These are phyloP conservation scores for Aspidiotus destructor DNA, from an alignment of 2,888 invertebrate species.

Conservation along the genomic window DNA sequence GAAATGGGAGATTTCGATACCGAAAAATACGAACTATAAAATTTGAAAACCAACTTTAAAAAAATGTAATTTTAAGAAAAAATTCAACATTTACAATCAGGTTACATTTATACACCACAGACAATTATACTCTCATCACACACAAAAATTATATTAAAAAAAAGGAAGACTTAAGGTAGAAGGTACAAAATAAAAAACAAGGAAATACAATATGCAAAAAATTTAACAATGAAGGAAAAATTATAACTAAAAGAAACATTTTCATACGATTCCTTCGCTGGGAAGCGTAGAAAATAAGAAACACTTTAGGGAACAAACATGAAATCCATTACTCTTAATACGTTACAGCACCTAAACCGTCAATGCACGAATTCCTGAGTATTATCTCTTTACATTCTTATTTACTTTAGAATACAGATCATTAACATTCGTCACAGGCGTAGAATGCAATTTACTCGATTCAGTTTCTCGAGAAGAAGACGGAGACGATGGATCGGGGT, in stretches of 20 bases:
- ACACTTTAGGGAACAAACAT: too few relatives aligned
- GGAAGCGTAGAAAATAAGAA: too few relatives aligned
- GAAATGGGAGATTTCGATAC: too few relatives aligned
- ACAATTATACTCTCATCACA: constrained; percentile 2
- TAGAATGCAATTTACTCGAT: constrained; percentile 13
- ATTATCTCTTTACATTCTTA: constrained; percentile 24
- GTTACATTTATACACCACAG: neutral
- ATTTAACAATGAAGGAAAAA: neutral
- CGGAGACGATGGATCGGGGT: neutral
- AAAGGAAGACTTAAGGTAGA: neutral
- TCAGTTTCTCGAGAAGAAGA: neutral
- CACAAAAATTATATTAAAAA: neutral
- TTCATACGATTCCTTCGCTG: too few relatives aligned
- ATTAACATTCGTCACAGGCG: constrained; percentile 20
- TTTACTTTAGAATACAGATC: constrained; percentile 35
- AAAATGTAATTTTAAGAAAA: neutral
- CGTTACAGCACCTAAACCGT: neutral
- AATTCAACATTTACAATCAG: neutral
- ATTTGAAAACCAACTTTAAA: neutral
- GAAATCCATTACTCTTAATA: too few relatives aligned
- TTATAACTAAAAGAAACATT: too few relatives aligned
- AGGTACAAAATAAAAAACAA: neutral
- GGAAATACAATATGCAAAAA: neutral
- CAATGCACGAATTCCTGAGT: neutral
- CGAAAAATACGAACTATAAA: too few relatives aligned